phyloP scores from a whole-genome alignment of 2,797 vertebrate species.

The Sebastes trivittatus region DNA sequence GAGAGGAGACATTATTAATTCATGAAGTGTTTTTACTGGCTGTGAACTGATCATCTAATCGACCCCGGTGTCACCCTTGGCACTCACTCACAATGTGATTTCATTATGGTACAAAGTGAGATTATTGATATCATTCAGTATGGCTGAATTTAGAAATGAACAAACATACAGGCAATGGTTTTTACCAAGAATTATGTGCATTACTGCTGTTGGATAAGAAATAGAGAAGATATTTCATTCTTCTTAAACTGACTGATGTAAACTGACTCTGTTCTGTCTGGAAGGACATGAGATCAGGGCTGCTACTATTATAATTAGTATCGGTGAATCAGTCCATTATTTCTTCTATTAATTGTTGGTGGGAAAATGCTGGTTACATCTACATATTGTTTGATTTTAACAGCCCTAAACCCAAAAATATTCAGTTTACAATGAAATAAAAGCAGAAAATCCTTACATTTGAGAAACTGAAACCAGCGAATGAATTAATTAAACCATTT shows the following conservation, averaged over 20 bases:
- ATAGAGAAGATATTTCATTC: not conserved
- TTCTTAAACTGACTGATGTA: too few species aligned
- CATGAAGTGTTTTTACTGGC: conserved; percentile 19
- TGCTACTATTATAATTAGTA: not conserved
- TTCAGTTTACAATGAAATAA: not conserved
- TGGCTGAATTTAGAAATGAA: too few species aligned
- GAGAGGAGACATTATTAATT: conserved; percentile 40
- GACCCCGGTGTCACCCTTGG: not conserved
- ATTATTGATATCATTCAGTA: not conserved
- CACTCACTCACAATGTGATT: not conserved
- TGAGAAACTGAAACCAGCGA: too few species aligned
- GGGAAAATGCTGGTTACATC: not conserved
- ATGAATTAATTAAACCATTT: not conserved
- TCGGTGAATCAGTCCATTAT: not conserved
- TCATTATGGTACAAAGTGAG: too few species aligned
- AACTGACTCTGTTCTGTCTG: not conserved
- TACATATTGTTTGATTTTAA: not conserved
- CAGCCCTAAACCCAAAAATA: not conserved
- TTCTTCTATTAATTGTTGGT: not conserved
- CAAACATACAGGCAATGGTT: not conserved
- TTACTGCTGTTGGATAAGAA: too few species aligned
- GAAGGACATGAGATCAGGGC: not conserved
- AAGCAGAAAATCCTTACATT: not conserved
- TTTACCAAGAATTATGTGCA: not conserved
- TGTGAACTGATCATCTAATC: not conserved